Base-by-base conservation (phyloP, 2,113 vertebrate species). In the Halichoerus grypus region DNA sequence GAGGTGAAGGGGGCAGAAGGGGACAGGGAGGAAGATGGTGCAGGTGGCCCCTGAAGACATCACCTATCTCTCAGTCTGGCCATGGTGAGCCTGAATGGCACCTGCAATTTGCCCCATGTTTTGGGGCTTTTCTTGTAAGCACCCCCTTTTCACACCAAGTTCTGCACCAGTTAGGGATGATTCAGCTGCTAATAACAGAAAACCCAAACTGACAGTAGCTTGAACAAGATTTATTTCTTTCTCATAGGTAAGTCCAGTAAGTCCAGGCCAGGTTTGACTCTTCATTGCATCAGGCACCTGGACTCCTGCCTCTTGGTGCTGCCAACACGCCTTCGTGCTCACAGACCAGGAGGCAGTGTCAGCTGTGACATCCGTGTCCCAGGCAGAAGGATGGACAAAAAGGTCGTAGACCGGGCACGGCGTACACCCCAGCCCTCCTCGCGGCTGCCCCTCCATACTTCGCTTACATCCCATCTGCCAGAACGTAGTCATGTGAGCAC, bases 351-450 rank as follows among this genome's bases (percentile, higher is more conserved):
- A 39, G 36, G 14, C 1, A 24, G 26, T 14, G 4, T 49, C 16
- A 5, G 19, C 85, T n/a, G 0, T 16, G 13, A 19, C 28, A 22
- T 8, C 36, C 36, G 0, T 7, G 7, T 24, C 46, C n/a, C 46
- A 51, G 31, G 36, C 22, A 1, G 9, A 74, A 42, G 22, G 80
- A 18, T 18, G 21, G 42, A 36, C 67, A 18, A 55, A 15, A 67
- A 42, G 7, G 72, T 4, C 7, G 0, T 26, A 28, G 74, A 49
- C 49, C 1, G 16, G 16, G 26, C 15, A 16, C 5, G 0, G 0
- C 0, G 13, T 0, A n/a, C 10, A 14, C 0, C 4, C 26, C 5
- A 1, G 7, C 24, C 89, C 6, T 65, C 36, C 13, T 1, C 4
- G 53, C 31, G n/a, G 5, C 42, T 4, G 22, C 36, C 21, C 28